phyloP scores from a whole-genome alignment of 1,140 invertebrate genomes.

The Monomorium pharaonis region DNA sequence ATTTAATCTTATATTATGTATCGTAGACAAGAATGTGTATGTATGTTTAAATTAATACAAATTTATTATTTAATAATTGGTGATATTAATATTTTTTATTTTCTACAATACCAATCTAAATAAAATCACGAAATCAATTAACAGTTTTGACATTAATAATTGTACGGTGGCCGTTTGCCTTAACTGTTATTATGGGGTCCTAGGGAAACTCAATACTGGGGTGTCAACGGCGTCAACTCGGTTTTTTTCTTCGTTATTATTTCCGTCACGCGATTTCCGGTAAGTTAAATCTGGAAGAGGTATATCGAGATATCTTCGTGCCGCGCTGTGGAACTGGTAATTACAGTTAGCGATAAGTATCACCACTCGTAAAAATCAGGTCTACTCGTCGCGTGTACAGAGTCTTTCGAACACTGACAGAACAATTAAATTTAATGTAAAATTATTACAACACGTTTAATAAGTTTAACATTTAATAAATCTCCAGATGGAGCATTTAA shows the following conservation, averaged over 20 bases:
- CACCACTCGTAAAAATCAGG: conserved; percentile 22
- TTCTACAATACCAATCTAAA: no score
- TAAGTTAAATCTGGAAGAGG: conserved; percentile 53
- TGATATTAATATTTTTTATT: no score
- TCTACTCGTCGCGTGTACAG: conserved; percentile 3
- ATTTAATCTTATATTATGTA: no score
- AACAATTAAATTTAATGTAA: conserved; percentile 32
- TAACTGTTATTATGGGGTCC: background rate
- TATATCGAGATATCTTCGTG: conserved; percentile 52
- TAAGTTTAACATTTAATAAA: background rate
- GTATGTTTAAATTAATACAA: no score
- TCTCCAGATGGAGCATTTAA: background rate
- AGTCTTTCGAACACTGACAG: conserved; percentile 25
- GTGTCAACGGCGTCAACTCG: conserved; percentile 25
- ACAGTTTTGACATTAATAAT: no score
- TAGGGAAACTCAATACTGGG: background rate
- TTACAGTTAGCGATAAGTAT: conserved; percentile 51
- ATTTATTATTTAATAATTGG: no score
- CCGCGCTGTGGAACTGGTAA: conserved; percentile 40
- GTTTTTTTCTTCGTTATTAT: conserved; percentile 19
- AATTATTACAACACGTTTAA: conserved; percentile 1
- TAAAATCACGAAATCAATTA: no score
- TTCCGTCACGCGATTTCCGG: conserved; percentile 67
- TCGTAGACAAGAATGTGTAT: no score
- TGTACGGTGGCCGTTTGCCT: no score